Base-by-base conservation (phyloP, 1,140 invertebrate species). In the Drosophila punjabiensis region DNA sequence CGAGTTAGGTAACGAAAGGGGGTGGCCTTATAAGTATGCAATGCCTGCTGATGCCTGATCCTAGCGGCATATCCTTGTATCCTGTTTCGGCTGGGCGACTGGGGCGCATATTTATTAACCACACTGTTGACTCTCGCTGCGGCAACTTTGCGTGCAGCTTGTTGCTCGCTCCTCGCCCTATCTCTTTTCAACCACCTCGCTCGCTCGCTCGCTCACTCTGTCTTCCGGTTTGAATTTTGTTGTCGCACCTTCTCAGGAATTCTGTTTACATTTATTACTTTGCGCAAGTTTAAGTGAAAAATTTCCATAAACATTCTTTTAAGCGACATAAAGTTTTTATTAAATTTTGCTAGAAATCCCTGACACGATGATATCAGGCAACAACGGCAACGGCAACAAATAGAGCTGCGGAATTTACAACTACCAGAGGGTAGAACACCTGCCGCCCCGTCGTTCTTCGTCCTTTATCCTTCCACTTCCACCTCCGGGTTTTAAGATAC, bases 261-360 rank as follows among this genome's bases (percentile, higher is more conserved):
- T 92, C 89, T 92, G 89, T 90, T 92, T 90, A 92, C 89, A 92
- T 92, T 92, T 92, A 92, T 92, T 92, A 92, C 89, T 92, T 92
- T 92, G 89, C 85, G 82, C 85, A 92, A 92, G 85, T 92, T 92
- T 92, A 92, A 92, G 89, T 92, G 89, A 92, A 92, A 92, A 92
- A 92, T 92, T 92, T 92, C 89, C 90, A 92, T 92, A 92, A 92
- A 92, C 89, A 92, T 92, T 92, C 89, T 92, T 92, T 92, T 92
- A 92, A 92, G 85, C 85, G 82, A 92, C 89, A 92, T 92, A 92
- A 92, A 92, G 89, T 92, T 92, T 91, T 90, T 91, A 92, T 92
- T 91, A 92, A 91, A 91, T 92, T 91, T 91, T 91, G 82, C 86
- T 91, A 86, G 87, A 90, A 91, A 76, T 78, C 80, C 66, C 75